Evolutionary conservation across 1,140 invertebrate genomes (phyloP), one percentile per base, ranked within the genome.

Genomic region (Neotoxoptera formosana): DNA sequence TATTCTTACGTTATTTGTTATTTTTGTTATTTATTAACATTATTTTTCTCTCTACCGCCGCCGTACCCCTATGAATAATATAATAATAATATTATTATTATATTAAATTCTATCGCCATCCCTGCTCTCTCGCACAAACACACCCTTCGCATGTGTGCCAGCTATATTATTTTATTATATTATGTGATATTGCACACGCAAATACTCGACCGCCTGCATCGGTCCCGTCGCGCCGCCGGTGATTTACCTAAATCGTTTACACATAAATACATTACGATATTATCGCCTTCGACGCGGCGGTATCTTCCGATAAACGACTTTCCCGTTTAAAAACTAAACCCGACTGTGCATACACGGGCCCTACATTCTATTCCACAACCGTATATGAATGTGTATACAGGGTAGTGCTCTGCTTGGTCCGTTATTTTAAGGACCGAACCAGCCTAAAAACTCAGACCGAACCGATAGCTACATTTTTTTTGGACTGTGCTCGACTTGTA

Each of bases 41-140:
- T 86, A 84, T 48, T 91, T 91, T 48, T 48, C n/a, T 30, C 56
- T 51, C 34, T 7, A 0, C 30, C 45, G 30, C n/a, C 45, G n/a
- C n/a, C 81, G 17, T 20, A 51, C 14, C 3, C 14, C 11, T 84
- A 25, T 25, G 36, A 41, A 84, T 25, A 84, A 45, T 84, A 84
- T 20, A 84, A 67, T n/a, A n/a, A n/a, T 67, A 67, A n/a, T 67
- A 67, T 90, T 60, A 60, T 90, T 90, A 90, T 60, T 89, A 89
- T 90, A 90, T 60, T 89, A 89, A 89, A 89, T 89, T 53, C 48
- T 89, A 53, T 51, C 25, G 20, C 25, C 11, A 30, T 25, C 20
- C 81, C 21, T 7, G 7, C 45, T 2, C 36, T 7, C 81, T 17
- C 67, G 11, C 30, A 30, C 67, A n/a, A 4, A 30, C 81, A 41